Percentiles rank a stretch among this genome's conserved stretches.
Conservation (phyloP, 1,140 invertebrate genomes). For the Dendrolimus punctatus region DNA sequence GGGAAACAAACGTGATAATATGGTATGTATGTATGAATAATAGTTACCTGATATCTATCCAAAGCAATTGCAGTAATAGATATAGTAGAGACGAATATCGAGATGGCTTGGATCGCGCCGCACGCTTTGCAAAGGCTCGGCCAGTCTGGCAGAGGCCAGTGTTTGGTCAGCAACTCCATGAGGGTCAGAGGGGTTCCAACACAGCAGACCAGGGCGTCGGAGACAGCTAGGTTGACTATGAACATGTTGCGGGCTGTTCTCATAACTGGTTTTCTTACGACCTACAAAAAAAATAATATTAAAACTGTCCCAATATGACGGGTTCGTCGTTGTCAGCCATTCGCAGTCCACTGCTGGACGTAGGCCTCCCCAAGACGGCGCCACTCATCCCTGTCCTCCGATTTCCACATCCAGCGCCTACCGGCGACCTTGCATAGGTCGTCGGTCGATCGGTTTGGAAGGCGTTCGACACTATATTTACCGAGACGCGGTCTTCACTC, state of each 20-base stretch:
- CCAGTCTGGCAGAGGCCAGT: slow-evolving; percentile 80
- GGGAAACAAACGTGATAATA: too few relatives aligned
- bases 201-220: slow-evolving; percentile 86
- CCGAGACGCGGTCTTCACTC: too few relatives aligned
- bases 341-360: too few relatives aligned
- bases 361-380: too few relatives aligned
- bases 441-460: too few relatives aligned
- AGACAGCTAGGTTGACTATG: slow-evolving; percentile 91
- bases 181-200: slow-evolving; percentile 90
- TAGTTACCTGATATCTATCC: slow-evolving; percentile 81
- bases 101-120: slow-evolving; percentile 86
- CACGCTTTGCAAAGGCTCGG: slow-evolving; percentile 84
- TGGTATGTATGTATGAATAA: slow-evolving; percentile 11
- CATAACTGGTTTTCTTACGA: slow-evolving; percentile 86
- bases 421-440: too few relatives aligned
- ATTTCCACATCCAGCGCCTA: too few relatives aligned
- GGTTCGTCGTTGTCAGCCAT: too few relatives aligned
- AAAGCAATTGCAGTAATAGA: slow-evolving; percentile 92
- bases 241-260: slow-evolving; percentile 90
- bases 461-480: too few relatives aligned
- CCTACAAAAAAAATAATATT: slow-evolving; percentile 43
- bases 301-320: too few relatives aligned
- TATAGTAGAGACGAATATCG: slow-evolving; percentile 91
- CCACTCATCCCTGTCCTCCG: too few relatives aligned
- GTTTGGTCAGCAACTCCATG: slow-evolving; percentile 84